Evolutionary conservation across 2,113 vertebrate genomes (phyloP), one percentile per base, ranked within the genome.

Genomic region (Varanus komodoensis): DNA sequence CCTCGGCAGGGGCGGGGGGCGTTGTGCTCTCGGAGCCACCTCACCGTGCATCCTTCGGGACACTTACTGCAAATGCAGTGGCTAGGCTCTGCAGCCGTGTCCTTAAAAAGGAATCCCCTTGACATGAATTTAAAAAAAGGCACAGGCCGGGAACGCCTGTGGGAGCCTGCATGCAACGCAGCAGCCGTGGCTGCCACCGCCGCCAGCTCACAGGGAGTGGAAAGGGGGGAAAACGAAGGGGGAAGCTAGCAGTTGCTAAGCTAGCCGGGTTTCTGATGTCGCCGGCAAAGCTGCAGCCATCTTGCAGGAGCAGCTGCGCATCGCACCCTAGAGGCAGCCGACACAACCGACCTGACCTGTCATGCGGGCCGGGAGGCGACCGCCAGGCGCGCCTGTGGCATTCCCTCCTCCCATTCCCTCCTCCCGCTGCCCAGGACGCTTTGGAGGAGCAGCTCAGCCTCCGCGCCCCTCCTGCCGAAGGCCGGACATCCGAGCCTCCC

Each of bases 281-380:
- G 81, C 81, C 19, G n/a, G 88, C 27, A 77, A 50, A 67, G 50
- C 11, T 2, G 38, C 81, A 77, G 48, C 69, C 69, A 9, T 52
- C 50, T 50, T 82, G 34, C 15, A 64, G 29, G 69, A 34, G 4
- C 1, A n/a, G 88, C 81, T 64, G 81, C 3, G 57, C 7, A n/a
- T 87, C 29, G 75, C 86, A 68, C 75, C 86, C 86, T 87, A 87
- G 75, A 87, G 86, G 95, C 89, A 92, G 84, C 21, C 84, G 81
- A 27, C 25, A 79, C 27, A 19, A 67, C 32, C 4, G 21, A 34
- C 34, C 44, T 29, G 83, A 54, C 68, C 29, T 3, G 48, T 14
- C 29, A 14, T 8, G 74, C 54, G 6, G 52, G 4, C 52, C 2
- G 50, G 12, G n/a, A 29, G 25, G n/a, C 54, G 50, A 34, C 4